These are phyloP conservation scores for Amblyopsis rosae DNA, from an alignment of 2,113 vertebrate species.

Conservation along the genomic window DNA sequence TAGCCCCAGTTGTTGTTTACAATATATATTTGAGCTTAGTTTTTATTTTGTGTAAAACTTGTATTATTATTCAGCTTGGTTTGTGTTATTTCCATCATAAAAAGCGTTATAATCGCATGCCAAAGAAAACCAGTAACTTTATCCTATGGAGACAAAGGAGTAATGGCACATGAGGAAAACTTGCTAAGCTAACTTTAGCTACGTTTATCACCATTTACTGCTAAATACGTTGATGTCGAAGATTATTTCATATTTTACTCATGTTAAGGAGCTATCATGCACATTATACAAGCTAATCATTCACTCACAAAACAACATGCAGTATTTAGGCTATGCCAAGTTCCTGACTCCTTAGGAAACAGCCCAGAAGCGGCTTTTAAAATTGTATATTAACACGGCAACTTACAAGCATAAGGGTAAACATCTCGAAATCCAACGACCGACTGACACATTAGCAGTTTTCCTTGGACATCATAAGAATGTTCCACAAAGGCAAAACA, in stretches of 20 bases:
- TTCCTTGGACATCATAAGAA: constrained; percentile 35
- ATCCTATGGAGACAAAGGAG: constrained; percentile 23
- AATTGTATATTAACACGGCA: background rate
- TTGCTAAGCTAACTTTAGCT: constrained; percentile 52
- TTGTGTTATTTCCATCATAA: no score
- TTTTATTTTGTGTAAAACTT: no score
- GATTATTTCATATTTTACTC: background rate
- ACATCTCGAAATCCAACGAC: constrained; percentile 7
- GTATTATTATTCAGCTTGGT: no score
- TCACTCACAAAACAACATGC: constrained; percentile 16
- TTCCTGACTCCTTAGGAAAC: background rate
- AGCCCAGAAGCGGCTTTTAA: background rate
- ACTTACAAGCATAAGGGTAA: constrained; percentile 65
- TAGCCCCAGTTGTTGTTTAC: no score
- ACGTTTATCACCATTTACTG: background rate
- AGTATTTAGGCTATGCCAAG: background rate
- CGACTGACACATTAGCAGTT: constrained; percentile 13
- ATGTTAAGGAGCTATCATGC: background rate
- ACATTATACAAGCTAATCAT: background rate
- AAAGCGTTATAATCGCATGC: background rate
- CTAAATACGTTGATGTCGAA: no score
- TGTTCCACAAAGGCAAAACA: constrained; percentile 17
- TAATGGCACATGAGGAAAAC: constrained; percentile 39
- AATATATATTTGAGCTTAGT: no score
- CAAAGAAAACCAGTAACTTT: constrained; percentile 14